Evolutionary conservation across 2,113 vertebrate genomes (phyloP).

Genomic region (Percina caprodes): DNA sequence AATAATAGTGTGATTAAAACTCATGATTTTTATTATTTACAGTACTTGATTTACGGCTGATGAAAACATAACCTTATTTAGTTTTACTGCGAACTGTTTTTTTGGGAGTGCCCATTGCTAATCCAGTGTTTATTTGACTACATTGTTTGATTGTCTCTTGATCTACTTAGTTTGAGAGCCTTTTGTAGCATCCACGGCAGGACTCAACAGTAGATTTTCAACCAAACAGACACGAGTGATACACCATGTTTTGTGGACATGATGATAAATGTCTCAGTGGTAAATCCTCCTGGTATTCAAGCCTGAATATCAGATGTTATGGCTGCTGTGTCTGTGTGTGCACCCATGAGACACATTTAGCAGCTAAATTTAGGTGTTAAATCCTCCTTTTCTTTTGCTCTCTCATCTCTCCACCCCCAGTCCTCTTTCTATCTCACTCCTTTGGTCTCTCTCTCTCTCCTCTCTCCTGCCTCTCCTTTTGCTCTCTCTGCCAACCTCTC

Average conservation of each 20-base stretch:
- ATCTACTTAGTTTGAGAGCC: background rate
- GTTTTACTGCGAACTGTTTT: too few species aligned
- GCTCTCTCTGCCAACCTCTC: conserved; percentile 8
- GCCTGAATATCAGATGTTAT: conserved; percentile 23
- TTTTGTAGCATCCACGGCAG: background rate
- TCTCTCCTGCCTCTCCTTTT: background rate
- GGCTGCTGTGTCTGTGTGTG: conserved; percentile 28
- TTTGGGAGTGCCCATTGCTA: too few species aligned
- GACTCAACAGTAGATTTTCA: background rate
- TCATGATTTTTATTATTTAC: too few species aligned
- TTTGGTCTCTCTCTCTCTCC: conserved; percentile 9
- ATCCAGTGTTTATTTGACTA: background rate
- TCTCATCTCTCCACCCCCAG: conserved; percentile 44
- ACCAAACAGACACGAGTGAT: background rate
- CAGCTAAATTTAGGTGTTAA: conserved; percentile 59
- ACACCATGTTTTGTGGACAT: background rate
- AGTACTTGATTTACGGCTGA: too few species aligned
- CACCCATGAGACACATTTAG: conserved; percentile 40
- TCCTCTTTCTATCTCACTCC: conserved; percentile 13
- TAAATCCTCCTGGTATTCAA: conserved; percentile 2
- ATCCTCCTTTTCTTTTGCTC: conserved; percentile 48
- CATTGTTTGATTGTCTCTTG: background rate
- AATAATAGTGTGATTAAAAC: too few species aligned
- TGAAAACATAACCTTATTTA: too few species aligned
- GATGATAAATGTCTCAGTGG: background rate